Percentiles rank a stretch among this genome's conserved stretches.
Evolutionary conservation across 2,888 invertebrate genomes (phyloP).

Genomic region (Eurois occulta): DNA sequence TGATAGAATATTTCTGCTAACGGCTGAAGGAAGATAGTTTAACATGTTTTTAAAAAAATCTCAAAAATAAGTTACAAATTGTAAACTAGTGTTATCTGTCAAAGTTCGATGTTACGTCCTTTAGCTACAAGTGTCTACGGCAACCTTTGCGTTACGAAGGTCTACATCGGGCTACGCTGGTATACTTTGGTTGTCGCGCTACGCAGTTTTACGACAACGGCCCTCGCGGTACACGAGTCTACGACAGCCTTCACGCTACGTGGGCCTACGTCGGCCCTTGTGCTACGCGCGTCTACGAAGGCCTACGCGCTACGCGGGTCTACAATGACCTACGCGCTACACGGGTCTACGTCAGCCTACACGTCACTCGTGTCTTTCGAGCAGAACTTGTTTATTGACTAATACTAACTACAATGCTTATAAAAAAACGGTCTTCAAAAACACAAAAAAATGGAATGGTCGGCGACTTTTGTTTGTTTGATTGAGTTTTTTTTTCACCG

Average conservation of each 20-base stretch:
- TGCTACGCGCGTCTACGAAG: neutral
- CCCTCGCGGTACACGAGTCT: neutral
- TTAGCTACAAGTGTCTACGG: neutral
- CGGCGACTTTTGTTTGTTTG: too few species aligned
- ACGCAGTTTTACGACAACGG: neutral
- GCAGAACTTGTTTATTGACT: neutral
- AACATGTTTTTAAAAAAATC: too few species aligned
- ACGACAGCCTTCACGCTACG: neutral
- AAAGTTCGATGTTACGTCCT: neutral
- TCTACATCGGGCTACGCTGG: neutral
- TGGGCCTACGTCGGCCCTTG: too few species aligned
- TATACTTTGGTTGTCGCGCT: neutral
- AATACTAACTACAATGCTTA: neutral
- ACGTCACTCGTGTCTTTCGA: neutral
- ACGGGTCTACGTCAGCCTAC: neutral
- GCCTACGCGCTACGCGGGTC: neutral
- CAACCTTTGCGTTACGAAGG: too few species aligned
- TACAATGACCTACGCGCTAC: neutral
- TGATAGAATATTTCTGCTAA: too few species aligned
- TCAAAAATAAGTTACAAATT: too few species aligned
- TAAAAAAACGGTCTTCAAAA: too few species aligned
- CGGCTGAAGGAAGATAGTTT: too few species aligned
- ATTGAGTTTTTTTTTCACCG: too few species aligned
- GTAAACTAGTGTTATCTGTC: neutral
- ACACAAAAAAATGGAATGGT: too few species aligned